Evolutionary conservation across 2,797 vertebrate species (phyloP), one percentile per base, ranked within the genome.

Genomic region (Buceros bicornis): DNA sequence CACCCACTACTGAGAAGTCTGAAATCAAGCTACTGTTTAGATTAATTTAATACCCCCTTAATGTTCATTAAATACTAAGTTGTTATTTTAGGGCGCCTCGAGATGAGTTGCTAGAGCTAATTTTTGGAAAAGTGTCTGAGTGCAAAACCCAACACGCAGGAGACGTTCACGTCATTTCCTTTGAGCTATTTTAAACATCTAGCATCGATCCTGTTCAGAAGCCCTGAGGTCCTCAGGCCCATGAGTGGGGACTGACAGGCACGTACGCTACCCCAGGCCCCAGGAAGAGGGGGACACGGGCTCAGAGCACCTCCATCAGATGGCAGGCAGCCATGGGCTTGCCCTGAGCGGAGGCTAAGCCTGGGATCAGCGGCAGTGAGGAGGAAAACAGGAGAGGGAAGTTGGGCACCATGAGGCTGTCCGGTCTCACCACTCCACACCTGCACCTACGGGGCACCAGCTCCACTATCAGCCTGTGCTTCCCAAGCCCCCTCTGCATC

Each of bases 1-100:
- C 66, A 90, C 83, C 71, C 74, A 35, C 91, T 90, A 93, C 88
- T 93, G 57, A 95, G 88, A 93, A 84, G 66, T 60, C 80, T 73
- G 64, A 91, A 95, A 94, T 74, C 56, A 53, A 89, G 94, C 93
- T 96, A 96, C 96, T 87, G 88, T 95, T 94, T 80, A 94, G 81
- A 77, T 77, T 87, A 89, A 91, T 84, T 92, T 95, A 90, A 85
- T 91, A 91, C 61, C 67, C 90, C 84, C 87, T 85, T 92, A 91
- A 94, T 57, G 62, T 95, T 94, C 85, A 86, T 94, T 88, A 94
- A 96, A 87, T 80, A 91, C 65, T 74, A 83, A 86, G 13, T 50
- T 93, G 80, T 95, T 96, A 77, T 74, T 95, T 93, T 66, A 91
- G 87, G 60, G 64, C 50, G 87, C 83, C 71, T 92, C 33, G 31